Evolutionary conservation across 2,888 invertebrate genomes (phyloP), one percentile per base, ranked within the genome.

Genomic region (Sesia bembeciformis): DNA sequence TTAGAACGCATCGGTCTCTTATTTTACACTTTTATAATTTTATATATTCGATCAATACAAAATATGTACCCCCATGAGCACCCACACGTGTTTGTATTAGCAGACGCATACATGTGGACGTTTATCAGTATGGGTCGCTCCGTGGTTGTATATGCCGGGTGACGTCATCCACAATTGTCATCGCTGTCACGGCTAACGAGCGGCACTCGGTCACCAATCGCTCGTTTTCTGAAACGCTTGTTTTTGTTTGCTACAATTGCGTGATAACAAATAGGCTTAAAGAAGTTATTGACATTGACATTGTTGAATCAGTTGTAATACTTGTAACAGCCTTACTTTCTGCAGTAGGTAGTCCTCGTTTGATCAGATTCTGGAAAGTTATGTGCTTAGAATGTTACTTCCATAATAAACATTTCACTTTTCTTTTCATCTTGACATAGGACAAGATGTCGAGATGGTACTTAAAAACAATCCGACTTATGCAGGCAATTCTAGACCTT

Each of bases 141-240:
- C 64, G 50, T 59, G 57, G 56, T 60, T 57, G 58, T 60, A 67
- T 66, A 65, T 72, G 67, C 66, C 58, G 60, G 70, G 58, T 89
- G 87, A 89, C 89, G 88, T 89, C 87, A 89, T 70, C 64, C 72
- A 60, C 70, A 78, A 85, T 87, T 88, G 87, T 86, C 86, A 84
- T 77, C 78, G 78, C 76, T 81, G 82, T 82, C 85, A 84, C 70
- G 84, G 86, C 79, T 84, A 84, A 83, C 86, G 74, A 82, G 80
- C 66, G 69, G 62, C 71, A 78, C 72, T 79, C 74, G 73, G 76
- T 76, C 78, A 76, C 75, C 72, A 71, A 68, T 65, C 66, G 65
- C 64, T 63, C 61, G 62, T 59, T 63, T 63, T 23, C 50, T 50
- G 6, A 23, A 6, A 39, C 50, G 50, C 4, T 23, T 23, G 38